These are phyloP conservation scores for Labeo calbasu DNA, from an alignment of 2,797 vertebrate species.

Conservation along the genomic window DNA sequence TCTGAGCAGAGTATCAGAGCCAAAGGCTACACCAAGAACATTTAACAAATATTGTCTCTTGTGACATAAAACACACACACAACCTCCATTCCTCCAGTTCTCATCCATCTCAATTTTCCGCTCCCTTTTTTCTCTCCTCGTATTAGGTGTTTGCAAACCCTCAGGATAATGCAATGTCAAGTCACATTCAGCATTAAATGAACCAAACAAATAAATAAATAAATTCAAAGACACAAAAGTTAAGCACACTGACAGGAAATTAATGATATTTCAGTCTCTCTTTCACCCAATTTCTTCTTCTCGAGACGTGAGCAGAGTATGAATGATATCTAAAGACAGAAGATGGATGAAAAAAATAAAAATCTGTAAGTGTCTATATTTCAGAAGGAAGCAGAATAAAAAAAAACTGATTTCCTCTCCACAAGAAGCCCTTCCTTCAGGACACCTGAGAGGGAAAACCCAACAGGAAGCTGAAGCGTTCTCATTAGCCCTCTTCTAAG, in stretches of 20 bases:
- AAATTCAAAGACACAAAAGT: constrained; percentile 37
- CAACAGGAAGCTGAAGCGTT: constrained; percentile 11
- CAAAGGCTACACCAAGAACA: constrained; percentile 41
- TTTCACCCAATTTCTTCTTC: constrained; percentile 29
- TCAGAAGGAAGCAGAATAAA: neutral
- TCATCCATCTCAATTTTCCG: constrained; percentile 37
- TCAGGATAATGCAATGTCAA: constrained; percentile 35
- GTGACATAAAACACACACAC: constrained; percentile 9
- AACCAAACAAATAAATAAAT: constrained; percentile 49
- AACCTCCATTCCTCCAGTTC: neutral
- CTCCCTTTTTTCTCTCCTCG: neutral
- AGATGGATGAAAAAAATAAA: neutral
- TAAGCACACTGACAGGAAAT: constrained; percentile 52
- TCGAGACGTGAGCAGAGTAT: constrained; percentile 34
- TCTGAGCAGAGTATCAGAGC: constrained; percentile 20
- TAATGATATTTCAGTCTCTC: constrained; percentile 51
- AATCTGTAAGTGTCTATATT: neutral
- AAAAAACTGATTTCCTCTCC: neutral
- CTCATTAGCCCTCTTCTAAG: constrained; percentile 36
- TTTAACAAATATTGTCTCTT: constrained; percentile 34
- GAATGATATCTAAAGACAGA: constrained; percentile 20
- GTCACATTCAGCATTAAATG: constrained; percentile 36
- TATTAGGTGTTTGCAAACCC: neutral
- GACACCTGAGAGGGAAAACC: constrained; percentile 15
- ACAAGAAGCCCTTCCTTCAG: constrained; percentile 26